Evolutionary conservation across 92 coral and sea anemone species (phyloP).

Genomic region (Metridium senile): DNA sequence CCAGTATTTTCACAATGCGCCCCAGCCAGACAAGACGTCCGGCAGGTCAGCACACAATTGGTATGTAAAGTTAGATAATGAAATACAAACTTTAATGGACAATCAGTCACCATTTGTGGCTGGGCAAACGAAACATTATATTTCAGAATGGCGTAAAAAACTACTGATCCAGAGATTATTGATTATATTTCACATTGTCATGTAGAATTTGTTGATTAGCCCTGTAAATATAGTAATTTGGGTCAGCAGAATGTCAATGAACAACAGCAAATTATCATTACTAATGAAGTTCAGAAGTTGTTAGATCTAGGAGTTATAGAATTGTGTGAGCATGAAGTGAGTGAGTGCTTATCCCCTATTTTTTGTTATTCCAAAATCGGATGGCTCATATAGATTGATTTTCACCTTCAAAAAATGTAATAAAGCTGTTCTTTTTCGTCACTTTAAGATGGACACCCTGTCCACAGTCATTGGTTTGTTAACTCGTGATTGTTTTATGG

Average conservation of each 20-base stretch:
- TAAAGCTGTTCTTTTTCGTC: slow-evolving; percentile 37
- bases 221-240: slow-evolving; percentile 9
- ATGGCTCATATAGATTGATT: slow-evolving; percentile 50
- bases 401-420: slow-evolving; percentile 46
- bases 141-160: not conserved
- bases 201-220: slow-evolving; percentile 39
- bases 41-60: slow-evolving; percentile 15
- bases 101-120: slow-evolving; percentile 35
- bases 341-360: slow-evolving; percentile 21
- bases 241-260: slow-evolving; percentile 15
- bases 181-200: slow-evolving; percentile 32
- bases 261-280: slow-evolving; percentile 45
- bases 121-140: slow-evolving; percentile 39
- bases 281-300: slow-evolving; percentile 34
- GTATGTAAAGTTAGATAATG: slow-evolving; percentile 16
- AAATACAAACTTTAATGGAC: not conserved
- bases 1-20: slow-evolving; percentile 21
- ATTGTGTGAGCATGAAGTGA: slow-evolving; percentile 13
- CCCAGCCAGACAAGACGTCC: slow-evolving; percentile 34
- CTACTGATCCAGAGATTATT: not conserved
- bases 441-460: slow-evolving; percentile 8
- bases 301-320: slow-evolving; percentile 34
- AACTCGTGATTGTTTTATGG: slow-evolving; percentile 10
- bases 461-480: not conserved
- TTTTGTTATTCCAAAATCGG: slow-evolving; percentile 38